Base-by-base conservation (phyloP, 2,113 vertebrate genomes). In the Oncorhynchus masou region DNA sequence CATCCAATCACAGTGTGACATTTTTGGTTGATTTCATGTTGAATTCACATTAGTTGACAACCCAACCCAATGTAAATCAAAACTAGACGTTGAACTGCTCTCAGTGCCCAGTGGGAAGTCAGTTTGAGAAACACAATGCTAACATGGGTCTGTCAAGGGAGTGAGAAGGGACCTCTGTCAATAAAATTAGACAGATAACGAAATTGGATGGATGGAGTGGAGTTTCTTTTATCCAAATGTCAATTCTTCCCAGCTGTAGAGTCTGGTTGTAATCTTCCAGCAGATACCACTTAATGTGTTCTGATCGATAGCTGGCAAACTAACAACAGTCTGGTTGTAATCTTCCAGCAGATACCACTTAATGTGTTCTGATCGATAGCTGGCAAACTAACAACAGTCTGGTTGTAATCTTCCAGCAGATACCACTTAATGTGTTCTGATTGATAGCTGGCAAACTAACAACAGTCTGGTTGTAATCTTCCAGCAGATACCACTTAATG, bases 261-360 rank as follows among this genome's bases (percentile, higher is more conserved):
- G 77, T 22, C 70, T 69, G 69, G 72, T 73, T 79, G 24, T 25
- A 25, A 25, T 84, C 69, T 64, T 65, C 45, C 64, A 86, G 59
- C 64, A 81, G 75, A 87, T 79, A 76, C 71, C 31, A 69, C 71
- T 81, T 79, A 81, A 84, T 86, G 69, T 85, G 81, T 57, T 49
- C 60, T 6, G 54, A 85, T 86, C 81, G 67, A 91, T 88, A 84
- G 66, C 67, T 85, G 79, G 71, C 76, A 79, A 86, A 87, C 77
- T 74, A 74, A 34, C 71, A 71, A 62, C 74, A 71, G 77, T 25
- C 24, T 25, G 24, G 24, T 25, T 25, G 24, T 25, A 81, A 82
- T 84, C 69, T 64, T 65, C 45, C 64, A 86, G 59, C 64, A 81
- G 75, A 87, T 79, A 74, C 71, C 31, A 69, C 71, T 81, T 79